Evolutionary conservation across 2,888 invertebrate species (phyloP), one percentile per base, ranked within the genome.

Genomic region (Cephus sareptanus): DNA sequence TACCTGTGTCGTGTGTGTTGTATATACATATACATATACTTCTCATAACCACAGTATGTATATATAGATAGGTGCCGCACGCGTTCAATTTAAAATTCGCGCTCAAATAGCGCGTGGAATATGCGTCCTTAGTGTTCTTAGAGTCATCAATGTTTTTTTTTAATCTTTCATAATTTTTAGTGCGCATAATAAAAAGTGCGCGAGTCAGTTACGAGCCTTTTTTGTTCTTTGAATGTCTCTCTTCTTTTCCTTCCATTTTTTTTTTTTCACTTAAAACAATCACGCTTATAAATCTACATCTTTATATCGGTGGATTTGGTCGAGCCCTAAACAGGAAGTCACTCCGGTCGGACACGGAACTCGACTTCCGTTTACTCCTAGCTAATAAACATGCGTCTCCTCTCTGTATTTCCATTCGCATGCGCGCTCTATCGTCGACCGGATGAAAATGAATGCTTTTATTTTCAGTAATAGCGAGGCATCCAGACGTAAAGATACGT

Each of bases 21-120:
- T 56, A 56, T 56, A 23, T 56, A 56, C 56, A 40, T 35, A 35
- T 40, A 40, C 15, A 56, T 56, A 56, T 56, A 56, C 56, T 15
- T 77, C 11, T 77, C 68, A 68, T 74, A 77, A 75, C 71, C 35
- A 35, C 37, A 75, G 79, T 78, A 79, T 80, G 80, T 81, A 77
- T 80, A 80, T 80, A 23, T 56, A 56, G 56, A 23, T 56, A 56
- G 23, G 56, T 56, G 56, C 23, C 56, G 56, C 56, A 56, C 56
- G 56, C 9, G 56, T 56, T 56, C 56, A 56, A 56, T 56, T 56
- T 23, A 56, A 23, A 56, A 23, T 56, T 56, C 56, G 56, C 56
- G 56, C 56, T 9, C 56, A 56, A 56, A 40, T 4, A 40, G 15
- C 23, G 15, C 15, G 15, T 23, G 40, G 40, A 40, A 56, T 56